phyloP scores from a whole-genome alignment of 2,113 vertebrate species.

The Madoqua kirkii region DNA sequence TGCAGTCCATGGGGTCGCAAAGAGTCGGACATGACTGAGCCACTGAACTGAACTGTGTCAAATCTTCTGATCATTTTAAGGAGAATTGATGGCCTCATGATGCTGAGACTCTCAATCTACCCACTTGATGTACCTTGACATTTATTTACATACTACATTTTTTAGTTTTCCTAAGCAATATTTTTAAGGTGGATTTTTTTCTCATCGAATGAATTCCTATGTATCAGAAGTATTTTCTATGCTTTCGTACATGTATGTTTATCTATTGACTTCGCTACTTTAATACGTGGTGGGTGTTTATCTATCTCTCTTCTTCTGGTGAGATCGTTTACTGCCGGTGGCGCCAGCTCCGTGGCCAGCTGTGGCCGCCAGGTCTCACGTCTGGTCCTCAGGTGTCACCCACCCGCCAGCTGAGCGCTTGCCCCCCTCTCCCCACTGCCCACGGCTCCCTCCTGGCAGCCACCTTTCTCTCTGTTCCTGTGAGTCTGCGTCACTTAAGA shows the following conservation, averaged over 20 bases:
- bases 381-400: not conserved
- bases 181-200: not conserved
- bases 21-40: rapidly evolving
- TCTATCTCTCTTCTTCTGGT: not conserved
- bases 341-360: rapidly evolving
- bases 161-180: not conserved
- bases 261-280: not conserved
- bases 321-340: not conserved
- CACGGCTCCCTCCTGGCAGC: not conserved
- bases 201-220: not conserved
- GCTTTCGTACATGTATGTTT: not conserved
- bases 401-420: no score
- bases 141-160: not conserved
- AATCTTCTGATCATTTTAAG: not conserved
- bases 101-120: not conserved
- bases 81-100: rapidly evolving
- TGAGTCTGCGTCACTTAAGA: not conserved
- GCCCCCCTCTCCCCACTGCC: not conserved
- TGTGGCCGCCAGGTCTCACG: rapidly evolving
- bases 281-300: not conserved
- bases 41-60: not conserved
- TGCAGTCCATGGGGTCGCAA: not conserved
- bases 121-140: rapidly evolving
- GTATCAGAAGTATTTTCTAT: not conserved
- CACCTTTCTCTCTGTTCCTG: not conserved